Evolutionary conservation across 30 jellyfish, hydroid and myxozoan genomes (phyloP).

Genomic region (Mastigias papua): DNA sequence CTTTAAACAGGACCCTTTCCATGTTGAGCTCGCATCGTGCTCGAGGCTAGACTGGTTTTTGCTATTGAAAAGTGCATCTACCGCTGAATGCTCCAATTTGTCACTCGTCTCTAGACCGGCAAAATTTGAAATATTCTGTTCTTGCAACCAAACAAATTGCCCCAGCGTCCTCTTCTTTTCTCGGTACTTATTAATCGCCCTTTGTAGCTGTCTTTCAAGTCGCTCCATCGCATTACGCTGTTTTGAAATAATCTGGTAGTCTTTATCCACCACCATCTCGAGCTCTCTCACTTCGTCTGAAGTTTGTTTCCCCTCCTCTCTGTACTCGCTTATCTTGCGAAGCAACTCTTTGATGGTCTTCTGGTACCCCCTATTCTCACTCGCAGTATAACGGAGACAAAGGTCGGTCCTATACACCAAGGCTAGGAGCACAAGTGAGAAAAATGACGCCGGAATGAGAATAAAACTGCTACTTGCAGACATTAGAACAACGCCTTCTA

Average conservation of each 20-base stretch:
- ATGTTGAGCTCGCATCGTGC: background rate
- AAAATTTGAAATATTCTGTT: constrained; percentile 1
- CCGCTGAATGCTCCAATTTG: constrained; percentile 2
- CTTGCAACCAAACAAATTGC: constrained; percentile 50
- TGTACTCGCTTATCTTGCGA: constrained; percentile 38
- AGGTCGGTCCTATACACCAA: constrained; percentile 42
- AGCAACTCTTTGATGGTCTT: constrained; percentile 62
- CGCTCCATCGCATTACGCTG: constrained; percentile 79
- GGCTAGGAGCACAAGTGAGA: constrained; percentile 4
- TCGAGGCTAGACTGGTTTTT: background rate
- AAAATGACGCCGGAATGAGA: constrained; percentile 17
- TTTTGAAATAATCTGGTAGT: constrained; percentile 59
- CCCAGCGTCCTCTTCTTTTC: constrained; percentile 50
- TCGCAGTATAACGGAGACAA: background rate
- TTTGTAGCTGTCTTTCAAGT: constrained; percentile 62
- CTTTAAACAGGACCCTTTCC: background rate
- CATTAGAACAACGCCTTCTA: constrained; percentile 14
- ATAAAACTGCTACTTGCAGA: constrained; percentile 27
- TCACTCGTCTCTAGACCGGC: constrained; percentile 9
- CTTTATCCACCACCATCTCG: constrained; percentile 66
- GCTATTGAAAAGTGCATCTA: background rate
- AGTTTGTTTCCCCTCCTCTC: constrained; percentile 53
- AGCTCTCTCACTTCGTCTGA: constrained; percentile 60
- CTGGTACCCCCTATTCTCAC: constrained; percentile 21
- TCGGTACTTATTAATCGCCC: constrained; percentile 65